Evolutionary conservation across 1,140 invertebrate genomes (phyloP).

Genomic region (Drosophila pallidifrons): DNA sequence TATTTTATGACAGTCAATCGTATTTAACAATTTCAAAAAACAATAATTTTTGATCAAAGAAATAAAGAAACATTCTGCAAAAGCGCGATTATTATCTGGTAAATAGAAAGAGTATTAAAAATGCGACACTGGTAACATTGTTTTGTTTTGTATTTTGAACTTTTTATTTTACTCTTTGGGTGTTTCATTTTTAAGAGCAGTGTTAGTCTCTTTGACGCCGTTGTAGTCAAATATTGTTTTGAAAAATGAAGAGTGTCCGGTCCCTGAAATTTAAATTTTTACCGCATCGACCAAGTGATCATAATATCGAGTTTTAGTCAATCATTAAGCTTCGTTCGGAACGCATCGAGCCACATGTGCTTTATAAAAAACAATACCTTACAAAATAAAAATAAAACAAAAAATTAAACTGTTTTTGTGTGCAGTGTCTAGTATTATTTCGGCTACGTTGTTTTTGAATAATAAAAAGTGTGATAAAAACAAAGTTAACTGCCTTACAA

Average conservation of each 20-base stretch:
- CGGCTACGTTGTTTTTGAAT: not conserved
- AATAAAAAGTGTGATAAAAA: not conserved
- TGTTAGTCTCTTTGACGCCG: conserved; percentile 8
- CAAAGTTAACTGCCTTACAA: not conserved
- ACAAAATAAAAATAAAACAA: conserved; percentile 1
- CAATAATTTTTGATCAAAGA: too few species aligned
- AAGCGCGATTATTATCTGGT: not conserved
- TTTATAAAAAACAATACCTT: conserved; percentile 4
- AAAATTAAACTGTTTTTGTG: conserved; percentile 8
- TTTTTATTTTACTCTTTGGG: not conserved
- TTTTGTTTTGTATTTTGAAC: conserved; percentile 2
- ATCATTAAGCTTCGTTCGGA: conserved; percentile 28
- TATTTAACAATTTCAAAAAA: too few species aligned
- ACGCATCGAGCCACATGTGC: conserved; percentile 10
- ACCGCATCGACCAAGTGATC: conserved; percentile 17
- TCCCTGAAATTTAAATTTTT: conserved; percentile 40
- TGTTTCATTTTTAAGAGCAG: conserved; percentile 20
- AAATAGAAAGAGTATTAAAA: not conserved
- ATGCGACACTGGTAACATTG: not conserved
- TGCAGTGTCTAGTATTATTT: not conserved
- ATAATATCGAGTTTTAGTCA: conserved; percentile 34
- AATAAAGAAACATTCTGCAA: too few species aligned
- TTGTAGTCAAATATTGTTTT: conserved; percentile 11
- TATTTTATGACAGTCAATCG: not conserved
- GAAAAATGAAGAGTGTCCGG: conserved; percentile 3